These are phyloP conservation scores for Agrotis clavis DNA, from an alignment of 2,888 invertebrate genomes.

Conservation along the genomic window DNA sequence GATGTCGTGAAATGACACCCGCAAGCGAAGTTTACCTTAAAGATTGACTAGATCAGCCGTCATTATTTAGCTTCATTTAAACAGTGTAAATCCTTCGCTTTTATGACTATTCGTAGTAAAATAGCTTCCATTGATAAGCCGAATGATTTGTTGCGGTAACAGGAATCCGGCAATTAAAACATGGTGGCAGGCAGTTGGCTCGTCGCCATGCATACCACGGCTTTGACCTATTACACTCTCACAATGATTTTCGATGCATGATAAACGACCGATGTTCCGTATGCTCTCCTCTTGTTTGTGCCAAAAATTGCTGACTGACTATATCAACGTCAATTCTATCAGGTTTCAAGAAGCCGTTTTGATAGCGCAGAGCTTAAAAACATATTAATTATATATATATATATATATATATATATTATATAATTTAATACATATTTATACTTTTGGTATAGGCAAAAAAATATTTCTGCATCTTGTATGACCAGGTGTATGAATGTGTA, in stretches of 20 bases:
- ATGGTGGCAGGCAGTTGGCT: conserved; percentile 12
- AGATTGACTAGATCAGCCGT: too few species aligned
- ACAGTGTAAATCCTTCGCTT: background rate
- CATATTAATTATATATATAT: too few species aligned
- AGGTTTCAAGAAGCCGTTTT: too few species aligned
- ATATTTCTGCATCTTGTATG: too few species aligned
- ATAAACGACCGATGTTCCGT: background rate
- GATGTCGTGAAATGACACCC: too few species aligned
- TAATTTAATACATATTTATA: too few species aligned
- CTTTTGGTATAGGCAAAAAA: too few species aligned
- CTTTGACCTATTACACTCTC: conserved; percentile 6
- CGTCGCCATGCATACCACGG: conserved; percentile 1
- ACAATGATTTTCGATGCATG: conserved; percentile 17
- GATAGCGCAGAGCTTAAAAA: too few species aligned
- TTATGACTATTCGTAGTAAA: background rate
- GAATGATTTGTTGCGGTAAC: conserved; percentile 26
- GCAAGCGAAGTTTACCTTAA: too few species aligned
- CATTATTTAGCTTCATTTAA: too few species aligned
- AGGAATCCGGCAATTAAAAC: conserved; percentile 20
- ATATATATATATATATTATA: too few species aligned
- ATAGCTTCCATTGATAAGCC: conserved; percentile 21
- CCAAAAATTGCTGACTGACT: background rate
- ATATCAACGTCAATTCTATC: background rate
- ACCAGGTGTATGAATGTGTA: too few species aligned
- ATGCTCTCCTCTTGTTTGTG: background rate